These are phyloP conservation scores for Tragelaphus strepsiceros DNA, from an alignment of 2,113 vertebrate species.

Conservation along the genomic window DNA sequence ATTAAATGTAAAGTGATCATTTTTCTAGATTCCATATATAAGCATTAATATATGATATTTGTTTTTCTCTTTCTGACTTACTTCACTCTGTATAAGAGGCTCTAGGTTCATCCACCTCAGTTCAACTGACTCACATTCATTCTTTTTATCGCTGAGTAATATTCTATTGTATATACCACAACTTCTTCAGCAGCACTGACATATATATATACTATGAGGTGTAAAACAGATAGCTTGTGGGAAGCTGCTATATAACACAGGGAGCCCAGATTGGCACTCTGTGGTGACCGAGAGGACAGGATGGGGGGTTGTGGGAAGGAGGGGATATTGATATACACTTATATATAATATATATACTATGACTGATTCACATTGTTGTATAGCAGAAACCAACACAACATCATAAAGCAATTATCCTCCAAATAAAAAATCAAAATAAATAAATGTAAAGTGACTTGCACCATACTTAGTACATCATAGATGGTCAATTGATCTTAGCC, in stretches of 20 bases:
- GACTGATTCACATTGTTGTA: not conserved
- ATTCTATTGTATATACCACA: not conserved
- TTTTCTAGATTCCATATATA: not conserved
- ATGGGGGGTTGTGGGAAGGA: not conserved
- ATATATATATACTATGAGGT: not conserved
- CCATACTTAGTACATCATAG: not conserved
- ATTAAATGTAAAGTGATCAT: not conserved
- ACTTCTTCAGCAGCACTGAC: not conserved
- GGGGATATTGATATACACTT: not conserved
- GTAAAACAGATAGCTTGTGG: not conserved
- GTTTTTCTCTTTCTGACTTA: not conserved
- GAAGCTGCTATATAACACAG: not conserved
- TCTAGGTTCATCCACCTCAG: not conserved
- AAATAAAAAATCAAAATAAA: not conserved
- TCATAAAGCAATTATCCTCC: not conserved
- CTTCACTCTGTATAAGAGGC: not conserved
- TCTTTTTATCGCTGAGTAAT: not conserved
- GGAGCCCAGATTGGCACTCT: not conserved
- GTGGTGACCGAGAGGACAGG: not conserved
- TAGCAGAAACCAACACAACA: not conserved
- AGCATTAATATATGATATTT: not conserved
- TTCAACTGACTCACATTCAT: not conserved
- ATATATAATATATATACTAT: not conserved
- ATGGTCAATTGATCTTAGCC: not conserved
- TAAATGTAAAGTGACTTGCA: not conserved